Base-by-base conservation (phyloP, 2,888 invertebrate genomes). In the Subacronicta megacephala region DNA sequence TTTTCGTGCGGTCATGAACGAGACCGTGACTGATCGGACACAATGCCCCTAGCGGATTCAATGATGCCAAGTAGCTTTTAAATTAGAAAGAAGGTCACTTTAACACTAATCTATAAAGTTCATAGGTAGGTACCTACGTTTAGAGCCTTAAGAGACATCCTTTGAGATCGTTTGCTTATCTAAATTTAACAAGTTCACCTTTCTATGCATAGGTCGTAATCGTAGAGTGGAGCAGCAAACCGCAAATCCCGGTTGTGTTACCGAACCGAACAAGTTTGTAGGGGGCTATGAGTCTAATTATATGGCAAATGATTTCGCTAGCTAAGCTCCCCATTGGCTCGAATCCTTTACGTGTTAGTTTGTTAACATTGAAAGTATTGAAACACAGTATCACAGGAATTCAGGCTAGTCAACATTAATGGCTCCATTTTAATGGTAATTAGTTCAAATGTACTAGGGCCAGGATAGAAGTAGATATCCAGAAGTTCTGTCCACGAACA, bases 1-100 rank as follows among this genome's bases (percentile, higher is more conserved):
- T 73, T 68, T 75, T 85, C 85, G 87, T 87, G 85, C 85, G 83
- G 72, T 83, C 83, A 82, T 83, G 85, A 86, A 82, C 82, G 84
- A 78, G 84, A 82, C 90, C 90, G 86, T 88, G 85, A 86, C 89
- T 72, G 87, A 91, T 89, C 84, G 83, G 80, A 76, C 82, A 87
- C 85, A 87, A 88, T 84, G 83, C 82, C 80, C 73, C 76, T 67
- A 77, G 78, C 81, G 81, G 80, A 82, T 77, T 81, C 78, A 79
- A 77, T 77, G 80, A 79, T 74, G 66, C 72, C 75, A 59, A 78
- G 65, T 53, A 72, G 68, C 72, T 81, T 83, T 77, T 70, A 64
- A 80, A 79, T 76, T 74, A 68, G 62, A 75, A 80, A 78, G 62
- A 78, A 80, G 82, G 81, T 81, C 77, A 78, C 44, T 75, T 74